Conservation (phyloP, 1,140 invertebrate genomes). For the Lysiphlebus fabarum region DNA sequence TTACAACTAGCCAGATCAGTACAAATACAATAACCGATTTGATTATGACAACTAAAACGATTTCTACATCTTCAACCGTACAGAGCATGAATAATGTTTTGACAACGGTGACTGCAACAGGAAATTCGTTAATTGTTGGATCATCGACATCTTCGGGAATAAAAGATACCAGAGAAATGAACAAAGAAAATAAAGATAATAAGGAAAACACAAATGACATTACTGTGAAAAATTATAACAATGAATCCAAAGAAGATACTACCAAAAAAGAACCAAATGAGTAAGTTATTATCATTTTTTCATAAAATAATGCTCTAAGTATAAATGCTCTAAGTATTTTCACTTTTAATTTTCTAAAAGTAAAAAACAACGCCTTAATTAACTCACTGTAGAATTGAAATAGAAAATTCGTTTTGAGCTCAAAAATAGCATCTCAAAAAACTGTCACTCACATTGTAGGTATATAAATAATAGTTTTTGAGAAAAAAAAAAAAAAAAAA, state of each 20-base stretch:
- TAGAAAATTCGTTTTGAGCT: no score
- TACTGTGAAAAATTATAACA: conserved; percentile 38
- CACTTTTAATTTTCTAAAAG: no score
- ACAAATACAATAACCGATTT: conserved; percentile 12
- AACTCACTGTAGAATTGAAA: no score
- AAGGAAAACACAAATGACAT: conserved; percentile 33
- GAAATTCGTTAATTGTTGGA: no score
- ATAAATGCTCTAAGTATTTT: no score
- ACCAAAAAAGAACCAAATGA: background rate
- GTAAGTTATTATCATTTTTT: background rate
- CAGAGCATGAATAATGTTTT: background rate
- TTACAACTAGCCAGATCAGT: conserved; percentile 32
- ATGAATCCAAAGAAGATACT: conserved; percentile 40
- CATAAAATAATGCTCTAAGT: background rate
- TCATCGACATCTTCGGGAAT: conserved; percentile 36
- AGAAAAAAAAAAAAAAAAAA: no score
- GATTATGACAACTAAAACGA: conserved; percentile 31
- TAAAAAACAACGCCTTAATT: no score
- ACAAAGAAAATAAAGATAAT: conserved; percentile 47
- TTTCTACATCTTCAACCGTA: conserved; percentile 21
- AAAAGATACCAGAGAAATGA: conserved; percentile 47
- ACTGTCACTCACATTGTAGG: no score
- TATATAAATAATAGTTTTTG: no score
- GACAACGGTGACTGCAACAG: conserved; percentile 23
- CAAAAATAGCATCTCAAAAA: no score